These are phyloP conservation scores for Mayetiola destructor DNA, from an alignment of 2,888 invertebrate species.

Conservation along the genomic window DNA sequence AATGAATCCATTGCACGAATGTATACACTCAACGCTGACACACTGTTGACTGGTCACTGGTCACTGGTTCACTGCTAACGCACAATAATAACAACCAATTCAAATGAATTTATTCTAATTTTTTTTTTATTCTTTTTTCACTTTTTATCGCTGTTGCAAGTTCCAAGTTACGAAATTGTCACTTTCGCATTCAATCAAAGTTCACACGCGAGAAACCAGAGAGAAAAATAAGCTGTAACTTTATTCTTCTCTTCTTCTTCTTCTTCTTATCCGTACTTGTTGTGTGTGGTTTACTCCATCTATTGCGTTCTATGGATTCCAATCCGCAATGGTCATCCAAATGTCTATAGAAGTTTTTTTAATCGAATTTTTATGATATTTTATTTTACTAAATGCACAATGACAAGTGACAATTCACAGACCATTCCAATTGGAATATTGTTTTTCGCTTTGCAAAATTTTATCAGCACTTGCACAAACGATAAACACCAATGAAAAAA, in stretches of 20 bases:
- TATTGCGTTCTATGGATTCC: no score
- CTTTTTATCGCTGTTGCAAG: no score
- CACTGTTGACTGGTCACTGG: no score
- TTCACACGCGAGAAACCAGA: not conserved
- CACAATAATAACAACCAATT: not conserved
- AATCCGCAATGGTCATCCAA: no score
- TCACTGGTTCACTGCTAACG: not conserved
- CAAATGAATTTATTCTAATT: not conserved
- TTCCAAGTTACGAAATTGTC: no score
- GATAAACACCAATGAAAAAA: no score
- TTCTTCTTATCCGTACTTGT: not conserved
- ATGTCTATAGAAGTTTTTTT: no score
- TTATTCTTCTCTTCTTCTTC: not conserved
- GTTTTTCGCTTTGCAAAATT: not conserved
- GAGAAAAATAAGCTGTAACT: not conserved
- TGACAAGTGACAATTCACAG: not conserved
- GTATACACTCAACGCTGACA: not conserved
- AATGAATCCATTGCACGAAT: not conserved
- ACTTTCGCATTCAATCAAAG: slow-evolving; percentile 2
- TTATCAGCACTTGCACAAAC: not conserved
- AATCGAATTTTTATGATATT: not conserved
- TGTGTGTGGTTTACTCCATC: no score
- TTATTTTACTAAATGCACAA: not conserved
- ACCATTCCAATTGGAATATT: not conserved
- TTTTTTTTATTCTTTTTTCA: no score